Evolutionary conservation across 2,797 vertebrate genomes (phyloP).

Genomic region (Channallabes apus): DNA sequence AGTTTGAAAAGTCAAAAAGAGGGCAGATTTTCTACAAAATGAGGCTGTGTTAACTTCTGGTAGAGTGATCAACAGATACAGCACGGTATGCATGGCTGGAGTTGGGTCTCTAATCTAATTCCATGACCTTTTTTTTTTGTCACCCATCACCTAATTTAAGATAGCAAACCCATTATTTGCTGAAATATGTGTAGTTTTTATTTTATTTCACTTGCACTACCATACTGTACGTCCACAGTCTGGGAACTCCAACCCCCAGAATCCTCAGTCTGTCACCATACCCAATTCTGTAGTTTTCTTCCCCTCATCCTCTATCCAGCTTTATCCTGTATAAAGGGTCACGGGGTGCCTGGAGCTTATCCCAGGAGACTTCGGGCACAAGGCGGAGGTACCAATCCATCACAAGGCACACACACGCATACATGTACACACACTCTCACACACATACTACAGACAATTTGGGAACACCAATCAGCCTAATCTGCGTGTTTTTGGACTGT

Average conservation of each 20-base stretch:
- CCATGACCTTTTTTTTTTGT: background rate
- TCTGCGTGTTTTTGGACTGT: too few species aligned
- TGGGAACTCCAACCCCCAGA: background rate
- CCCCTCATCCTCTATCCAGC: too few species aligned
- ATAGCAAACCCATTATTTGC: background rate
- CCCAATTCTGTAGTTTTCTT: background rate
- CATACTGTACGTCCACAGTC: background rate
- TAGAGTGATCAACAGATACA: conserved; percentile 24
- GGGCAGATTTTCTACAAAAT: conserved; percentile 13
- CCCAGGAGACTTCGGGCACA: too few species aligned
- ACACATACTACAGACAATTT: too few species aligned
- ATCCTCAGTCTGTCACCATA: background rate
- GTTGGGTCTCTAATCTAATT: background rate
- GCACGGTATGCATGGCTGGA: background rate
- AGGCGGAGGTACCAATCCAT: too few species aligned
- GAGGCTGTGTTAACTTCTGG: background rate
- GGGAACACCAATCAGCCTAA: too few species aligned
- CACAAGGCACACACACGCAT: too few species aligned
- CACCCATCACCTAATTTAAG: background rate
- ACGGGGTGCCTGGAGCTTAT: too few species aligned
- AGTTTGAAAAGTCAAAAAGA: conserved; percentile 32
- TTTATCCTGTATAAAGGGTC: too few species aligned
- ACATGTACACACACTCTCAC: too few species aligned
- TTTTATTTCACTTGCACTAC: background rate
- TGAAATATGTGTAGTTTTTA: background rate